These are phyloP conservation scores for Zophobas morio DNA, from an alignment of 1,140 invertebrate species.

Conservation along the genomic window DNA sequence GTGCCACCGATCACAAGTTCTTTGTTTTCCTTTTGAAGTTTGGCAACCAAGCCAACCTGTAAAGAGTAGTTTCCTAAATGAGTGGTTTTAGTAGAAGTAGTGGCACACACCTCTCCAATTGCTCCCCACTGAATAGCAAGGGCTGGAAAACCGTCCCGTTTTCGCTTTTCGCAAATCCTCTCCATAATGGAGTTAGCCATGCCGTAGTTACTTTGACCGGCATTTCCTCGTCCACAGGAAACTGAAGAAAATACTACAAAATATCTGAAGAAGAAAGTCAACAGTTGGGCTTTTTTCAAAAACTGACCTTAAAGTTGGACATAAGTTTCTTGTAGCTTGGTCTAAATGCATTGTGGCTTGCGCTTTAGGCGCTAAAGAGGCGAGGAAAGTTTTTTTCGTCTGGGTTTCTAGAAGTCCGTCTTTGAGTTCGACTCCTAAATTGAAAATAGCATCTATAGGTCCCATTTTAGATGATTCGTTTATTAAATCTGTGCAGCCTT, in stretches of 20 bases:
- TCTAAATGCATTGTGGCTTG: conserved; percentile 69
- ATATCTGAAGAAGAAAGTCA: conserved; percentile 27
- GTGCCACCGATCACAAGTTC: conserved; percentile 84
- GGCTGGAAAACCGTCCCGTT: conserved; percentile 66
- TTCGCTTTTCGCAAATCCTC: neutral
- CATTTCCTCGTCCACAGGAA: conserved; percentile 89
- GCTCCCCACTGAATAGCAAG: conserved; percentile 81
- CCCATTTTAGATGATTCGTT: conserved; percentile 70
- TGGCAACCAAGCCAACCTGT: conserved; percentile 80
- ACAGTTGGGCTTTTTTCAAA: neutral
- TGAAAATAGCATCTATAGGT: conserved; percentile 84
- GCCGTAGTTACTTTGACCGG: conserved; percentile 75
- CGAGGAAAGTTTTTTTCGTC: conserved; percentile 69
- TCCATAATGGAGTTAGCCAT: conserved; percentile 78
- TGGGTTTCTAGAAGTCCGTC: conserved; percentile 71
- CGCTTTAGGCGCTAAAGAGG: conserved; percentile 71
- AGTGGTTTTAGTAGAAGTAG: conserved; percentile 74
- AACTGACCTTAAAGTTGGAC: conserved; percentile 64
- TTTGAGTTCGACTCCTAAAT: conserved; percentile 79
- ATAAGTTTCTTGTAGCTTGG: conserved; percentile 69
- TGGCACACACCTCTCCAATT: conserved; percentile 85
- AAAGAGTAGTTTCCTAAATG: neutral
- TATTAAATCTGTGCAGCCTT: conserved; percentile 73
- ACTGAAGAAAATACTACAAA: conserved; percentile 90
- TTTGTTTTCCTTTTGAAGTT: conserved; percentile 85